These are phyloP conservation scores for Avahi laniger DNA, from an alignment of 2,797 vertebrate species.

Conservation along the genomic window DNA sequence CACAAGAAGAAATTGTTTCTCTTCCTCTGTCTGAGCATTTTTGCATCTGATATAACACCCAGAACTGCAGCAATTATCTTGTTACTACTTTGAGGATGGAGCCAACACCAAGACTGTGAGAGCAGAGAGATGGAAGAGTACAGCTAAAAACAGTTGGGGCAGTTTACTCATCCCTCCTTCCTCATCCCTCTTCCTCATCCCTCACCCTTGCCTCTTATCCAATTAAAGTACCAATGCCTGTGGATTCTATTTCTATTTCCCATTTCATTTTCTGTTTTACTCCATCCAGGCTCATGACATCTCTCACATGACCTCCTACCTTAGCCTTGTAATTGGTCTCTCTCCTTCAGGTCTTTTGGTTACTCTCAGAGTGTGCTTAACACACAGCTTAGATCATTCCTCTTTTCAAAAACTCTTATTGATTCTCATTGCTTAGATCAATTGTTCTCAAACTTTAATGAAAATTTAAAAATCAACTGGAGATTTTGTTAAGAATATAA, in stretches of 20 bases:
- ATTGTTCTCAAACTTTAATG: not conserved
- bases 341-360: not conserved
- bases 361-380: not conserved
- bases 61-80: not conserved
- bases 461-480: not conserved
- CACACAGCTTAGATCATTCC: not conserved
- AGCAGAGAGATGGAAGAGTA: not conserved
- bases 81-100: not conserved
- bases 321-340: not conserved
- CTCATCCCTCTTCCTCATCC: not conserved
- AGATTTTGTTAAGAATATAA: not conserved
- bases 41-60: not conserved
- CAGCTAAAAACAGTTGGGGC: not conserved
- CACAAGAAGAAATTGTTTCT: not conserved
- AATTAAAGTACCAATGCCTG: not conserved
- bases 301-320: not conserved
- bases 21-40: not conserved
- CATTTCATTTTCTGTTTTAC: not conserved
- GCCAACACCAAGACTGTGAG: not conserved
- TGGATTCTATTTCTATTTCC: not conserved
- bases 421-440: not conserved
- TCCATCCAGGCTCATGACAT: not conserved
- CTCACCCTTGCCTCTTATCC: not conserved
- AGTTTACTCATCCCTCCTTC: no score
- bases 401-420: not conserved